Conservation (phyloP, 2,113 vertebrate genomes). For the Echinops telfairi region DNA sequence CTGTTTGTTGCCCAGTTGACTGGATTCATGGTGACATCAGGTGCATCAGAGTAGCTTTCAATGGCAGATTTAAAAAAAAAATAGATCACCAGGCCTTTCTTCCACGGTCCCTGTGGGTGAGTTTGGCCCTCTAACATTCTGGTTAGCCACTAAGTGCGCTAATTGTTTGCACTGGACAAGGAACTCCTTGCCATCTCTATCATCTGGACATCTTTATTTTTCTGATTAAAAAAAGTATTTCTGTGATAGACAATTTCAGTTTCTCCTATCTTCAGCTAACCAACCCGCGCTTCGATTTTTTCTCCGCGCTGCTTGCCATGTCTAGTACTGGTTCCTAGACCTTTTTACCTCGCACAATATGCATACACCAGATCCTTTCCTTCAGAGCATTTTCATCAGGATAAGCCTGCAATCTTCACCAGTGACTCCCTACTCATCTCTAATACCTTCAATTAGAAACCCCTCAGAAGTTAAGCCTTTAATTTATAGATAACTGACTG, state of each 20-base stretch:
- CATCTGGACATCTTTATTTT: neutral
- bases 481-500: neutral
- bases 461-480: conserved; percentile 42
- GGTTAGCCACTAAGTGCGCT: neutral
- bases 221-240: neutral
- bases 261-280: conserved; percentile 8
- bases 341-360: neutral
- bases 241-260: neutral
- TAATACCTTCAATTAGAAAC: neutral
- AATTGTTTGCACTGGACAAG: neutral
- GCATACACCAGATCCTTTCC: neutral
- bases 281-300: neutral
- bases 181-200: neutral
- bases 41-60: neutral
- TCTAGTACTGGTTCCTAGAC: neutral
- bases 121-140: neutral
- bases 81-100: neutral
- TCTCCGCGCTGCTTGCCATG: neutral
- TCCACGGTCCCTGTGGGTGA: neutral
- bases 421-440: conserved; percentile 17
- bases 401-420: neutral
- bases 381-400: conserved; percentile 5
- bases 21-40: neutral
- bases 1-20: neutral
- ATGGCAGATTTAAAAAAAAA: neutral